Evolutionary conservation across 2,113 vertebrate species (phyloP).

Genomic region (Galemys pyrenaicus): DNA sequence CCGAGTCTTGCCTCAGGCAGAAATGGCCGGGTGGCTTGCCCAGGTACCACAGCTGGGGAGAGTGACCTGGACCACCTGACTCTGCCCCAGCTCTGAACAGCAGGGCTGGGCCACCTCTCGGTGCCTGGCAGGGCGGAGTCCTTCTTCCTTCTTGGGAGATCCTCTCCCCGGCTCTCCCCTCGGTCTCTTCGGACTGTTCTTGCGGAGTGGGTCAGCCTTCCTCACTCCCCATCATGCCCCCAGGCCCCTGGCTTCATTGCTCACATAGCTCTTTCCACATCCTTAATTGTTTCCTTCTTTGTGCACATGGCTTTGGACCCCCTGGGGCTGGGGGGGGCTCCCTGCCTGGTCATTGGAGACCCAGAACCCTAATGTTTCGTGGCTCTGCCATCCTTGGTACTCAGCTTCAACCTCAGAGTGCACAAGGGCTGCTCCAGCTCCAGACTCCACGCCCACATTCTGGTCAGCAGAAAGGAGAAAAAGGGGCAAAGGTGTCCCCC

Average conservation of each 20-base stretch:
- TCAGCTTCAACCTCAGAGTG: not conserved
- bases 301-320: not conserved
- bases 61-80: not conserved
- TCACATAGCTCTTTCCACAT: not conserved
- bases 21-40: not conserved
- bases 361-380: not conserved
- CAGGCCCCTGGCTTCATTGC: not conserved
- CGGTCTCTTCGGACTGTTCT: not conserved
- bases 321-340: not conserved
- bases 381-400: not conserved
- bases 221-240: rapidly evolving
- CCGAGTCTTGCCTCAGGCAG: not conserved
- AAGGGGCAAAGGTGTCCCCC: not conserved
- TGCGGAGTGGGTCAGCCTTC: not conserved
- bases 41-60: not conserved
- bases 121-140: not conserved
- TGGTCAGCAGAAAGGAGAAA: not conserved
- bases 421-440: not conserved
- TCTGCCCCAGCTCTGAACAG: too few relatives aligned
- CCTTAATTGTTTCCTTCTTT: too few relatives aligned
- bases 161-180: not conserved
- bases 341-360: not conserved
- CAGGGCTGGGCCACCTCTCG: not conserved
- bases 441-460: not conserved
- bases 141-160: not conserved